These are phyloP conservation scores for Scomber scombrus DNA, from an alignment of 2,113 vertebrate species.

Conservation along the genomic window DNA sequence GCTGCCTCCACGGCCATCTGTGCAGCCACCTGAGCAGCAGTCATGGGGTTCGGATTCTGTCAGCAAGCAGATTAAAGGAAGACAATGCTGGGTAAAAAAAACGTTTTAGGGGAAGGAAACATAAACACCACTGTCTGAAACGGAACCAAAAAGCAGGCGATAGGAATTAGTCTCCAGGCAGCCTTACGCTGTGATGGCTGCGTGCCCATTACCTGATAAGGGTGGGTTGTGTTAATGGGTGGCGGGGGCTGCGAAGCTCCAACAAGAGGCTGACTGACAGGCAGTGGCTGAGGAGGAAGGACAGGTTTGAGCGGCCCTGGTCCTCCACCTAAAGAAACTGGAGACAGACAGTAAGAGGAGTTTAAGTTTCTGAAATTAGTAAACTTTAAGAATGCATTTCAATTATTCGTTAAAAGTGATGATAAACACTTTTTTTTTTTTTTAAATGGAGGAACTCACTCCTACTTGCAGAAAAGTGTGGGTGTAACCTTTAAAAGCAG, in stretches of 20 bases:
- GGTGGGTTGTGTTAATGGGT: slow-evolving; percentile 71
- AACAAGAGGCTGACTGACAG: slow-evolving; percentile 71
- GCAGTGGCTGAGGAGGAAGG: slow-evolving; percentile 68
- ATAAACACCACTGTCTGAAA: slow-evolving; percentile 51
- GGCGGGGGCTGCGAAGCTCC: slow-evolving; percentile 78
- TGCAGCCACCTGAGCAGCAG: slow-evolving; percentile 88
- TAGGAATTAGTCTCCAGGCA: slow-evolving; percentile 43
- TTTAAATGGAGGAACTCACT: background rate
- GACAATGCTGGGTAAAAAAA: slow-evolving; percentile 48
- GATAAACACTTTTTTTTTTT: background rate
- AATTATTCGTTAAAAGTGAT: background rate
- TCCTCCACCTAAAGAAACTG: slow-evolving; percentile 83
- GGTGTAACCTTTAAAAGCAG: background rate
- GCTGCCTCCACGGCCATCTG: slow-evolving; percentile 90
- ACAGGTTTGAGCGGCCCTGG: slow-evolving; percentile 87
- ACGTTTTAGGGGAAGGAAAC: slow-evolving; percentile 38
- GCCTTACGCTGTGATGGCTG: slow-evolving; percentile 20
- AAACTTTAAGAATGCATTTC: no score
- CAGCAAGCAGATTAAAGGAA: slow-evolving; percentile 58
- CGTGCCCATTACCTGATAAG: slow-evolving; percentile 75
- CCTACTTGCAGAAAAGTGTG: slow-evolving; percentile 5
- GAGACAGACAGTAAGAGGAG: background rate
- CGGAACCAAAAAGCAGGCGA: slow-evolving; percentile 35
- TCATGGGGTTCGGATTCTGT: slow-evolving; percentile 73
- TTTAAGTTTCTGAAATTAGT: background rate